A percentile compares a stretch with the other conserved stretches of the same genome.
Evolutionary conservation across 2,888 invertebrate species (phyloP).

Genomic region (Orthosia gracilis): DNA sequence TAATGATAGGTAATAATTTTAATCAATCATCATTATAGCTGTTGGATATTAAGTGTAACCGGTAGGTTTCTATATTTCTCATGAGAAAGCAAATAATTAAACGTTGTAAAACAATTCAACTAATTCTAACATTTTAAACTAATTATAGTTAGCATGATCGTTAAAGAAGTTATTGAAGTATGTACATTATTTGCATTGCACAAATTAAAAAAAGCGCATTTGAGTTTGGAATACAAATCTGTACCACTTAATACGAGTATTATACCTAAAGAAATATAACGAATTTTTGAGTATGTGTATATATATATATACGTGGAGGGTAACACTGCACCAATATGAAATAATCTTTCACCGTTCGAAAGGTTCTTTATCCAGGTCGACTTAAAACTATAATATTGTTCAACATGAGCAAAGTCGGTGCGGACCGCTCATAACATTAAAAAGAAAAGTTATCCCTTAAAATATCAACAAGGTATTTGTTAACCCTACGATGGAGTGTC

Average conservation of each 20-base stretch:
- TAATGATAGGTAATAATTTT: neutral
- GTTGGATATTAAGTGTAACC: slow-evolving; percentile 7
- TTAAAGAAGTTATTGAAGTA: neutral
- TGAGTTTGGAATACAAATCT: no score
- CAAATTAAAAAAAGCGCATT: neutral
- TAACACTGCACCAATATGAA: no score
- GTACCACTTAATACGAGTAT: no score
- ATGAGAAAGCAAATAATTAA: neutral
- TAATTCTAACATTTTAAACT: neutral
- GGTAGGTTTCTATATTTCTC: neutral
- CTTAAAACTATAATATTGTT: no score
- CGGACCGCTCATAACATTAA: neutral
- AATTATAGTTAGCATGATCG: neutral
- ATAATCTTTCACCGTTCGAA: no score
- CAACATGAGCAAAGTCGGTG: no score
- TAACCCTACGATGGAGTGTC: slow-evolving; percentile 54
- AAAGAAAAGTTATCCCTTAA: slow-evolving; percentile 27
- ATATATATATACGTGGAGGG: no score
- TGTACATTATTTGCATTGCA: neutral
- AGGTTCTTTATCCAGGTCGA: no score
- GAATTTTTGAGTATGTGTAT: no score
- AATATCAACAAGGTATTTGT: slow-evolving; percentile 29
- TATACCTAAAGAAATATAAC: no score
- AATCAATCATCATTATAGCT: slow-evolving; percentile 22
- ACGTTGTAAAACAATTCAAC: neutral